phyloP scores from a whole-genome alignment of 2,797 vertebrate genomes.

The Rhinella marina region DNA sequence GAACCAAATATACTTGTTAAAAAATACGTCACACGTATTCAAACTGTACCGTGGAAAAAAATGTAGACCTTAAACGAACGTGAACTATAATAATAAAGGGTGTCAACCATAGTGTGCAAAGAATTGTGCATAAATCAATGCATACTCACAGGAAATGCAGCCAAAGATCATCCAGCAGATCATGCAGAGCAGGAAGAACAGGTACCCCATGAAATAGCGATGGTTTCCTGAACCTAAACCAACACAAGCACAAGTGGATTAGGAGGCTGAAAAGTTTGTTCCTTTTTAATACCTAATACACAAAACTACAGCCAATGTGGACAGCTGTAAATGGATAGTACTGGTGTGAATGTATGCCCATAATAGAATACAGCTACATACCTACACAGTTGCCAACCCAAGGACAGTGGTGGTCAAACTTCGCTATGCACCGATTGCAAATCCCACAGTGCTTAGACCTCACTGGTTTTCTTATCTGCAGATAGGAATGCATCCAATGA shows the following conservation, averaged over 20 bases:
- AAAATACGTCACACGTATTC: too few relatives aligned
- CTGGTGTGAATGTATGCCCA: not conserved
- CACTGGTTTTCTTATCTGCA: constrained; percentile 97
- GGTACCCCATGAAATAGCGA: constrained; percentile 97
- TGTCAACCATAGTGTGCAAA: not conserved
- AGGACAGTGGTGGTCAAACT: constrained; percentile 98
- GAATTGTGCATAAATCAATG: not conserved
- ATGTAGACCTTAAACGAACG: not conserved
- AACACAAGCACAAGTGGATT: constrained; percentile 11
- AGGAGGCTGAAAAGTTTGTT: not conserved
- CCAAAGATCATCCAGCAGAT: constrained; percentile 99
- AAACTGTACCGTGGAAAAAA: not conserved
- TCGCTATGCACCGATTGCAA: constrained; percentile 98
- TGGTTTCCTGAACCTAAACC: constrained; percentile 94
- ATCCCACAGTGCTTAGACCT: constrained; percentile 98
- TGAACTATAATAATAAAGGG: not conserved
- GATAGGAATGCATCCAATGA: constrained; percentile 18
- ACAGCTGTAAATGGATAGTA: too few relatives aligned
- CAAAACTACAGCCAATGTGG: not conserved
- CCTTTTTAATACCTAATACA: not conserved
- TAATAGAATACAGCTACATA: constrained; percentile 73
- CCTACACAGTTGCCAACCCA: constrained; percentile 99
- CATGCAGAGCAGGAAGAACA: constrained; percentile 98
- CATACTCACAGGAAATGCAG: constrained; percentile 93
- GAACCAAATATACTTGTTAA: too few relatives aligned